Evolutionary conservation across 2,888 invertebrate species (phyloP).

Genomic region (Melanostoma mellinum): DNA sequence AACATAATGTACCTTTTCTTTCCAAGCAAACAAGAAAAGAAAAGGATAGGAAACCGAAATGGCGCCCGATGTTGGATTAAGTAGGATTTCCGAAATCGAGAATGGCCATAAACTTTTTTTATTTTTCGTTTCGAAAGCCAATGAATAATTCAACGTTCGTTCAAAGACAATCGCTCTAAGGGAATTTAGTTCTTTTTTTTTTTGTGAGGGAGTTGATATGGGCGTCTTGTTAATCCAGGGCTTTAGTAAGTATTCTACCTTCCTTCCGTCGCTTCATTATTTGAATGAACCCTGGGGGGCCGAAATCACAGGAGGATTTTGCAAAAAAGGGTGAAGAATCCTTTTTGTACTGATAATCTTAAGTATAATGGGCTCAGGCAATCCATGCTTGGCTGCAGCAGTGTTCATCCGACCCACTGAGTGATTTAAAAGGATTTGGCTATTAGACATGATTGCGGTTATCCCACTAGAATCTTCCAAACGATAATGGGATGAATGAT

Average conservation of each 20-base stretch:
- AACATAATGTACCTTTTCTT: constrained; percentile 7
- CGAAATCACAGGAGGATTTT: constrained; percentile 9
- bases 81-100: constrained; percentile 47
- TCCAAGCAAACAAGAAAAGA: neutral
- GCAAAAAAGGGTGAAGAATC: constrained; percentile 6
- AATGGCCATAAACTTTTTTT: constrained; percentile 28
- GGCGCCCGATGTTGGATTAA: constrained; percentile 25
- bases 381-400: constrained; percentile 33
- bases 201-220: neutral
- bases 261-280: neutral
- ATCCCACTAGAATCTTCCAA: constrained; percentile 18
- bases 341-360: constrained; percentile 33
- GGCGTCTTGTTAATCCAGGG: constrained; percentile 21
- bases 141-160: constrained; percentile 55
- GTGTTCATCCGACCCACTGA: constrained; percentile 17
- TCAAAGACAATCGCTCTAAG: constrained; percentile 42
- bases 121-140: constrained; percentile 31
- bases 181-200: neutral
- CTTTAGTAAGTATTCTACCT: neutral
- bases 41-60: neutral
- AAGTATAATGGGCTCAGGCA: constrained; percentile 25
- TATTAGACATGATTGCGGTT: constrained; percentile 15
- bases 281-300: constrained; percentile 25
- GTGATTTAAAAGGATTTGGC: constrained; percentile 37
- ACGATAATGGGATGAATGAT: constrained; percentile 28